Evolutionary conservation across 2,888 invertebrate genomes (phyloP), one percentile per base, ranked within the genome.

Genomic region (Cosmopolites sordidus): DNA sequence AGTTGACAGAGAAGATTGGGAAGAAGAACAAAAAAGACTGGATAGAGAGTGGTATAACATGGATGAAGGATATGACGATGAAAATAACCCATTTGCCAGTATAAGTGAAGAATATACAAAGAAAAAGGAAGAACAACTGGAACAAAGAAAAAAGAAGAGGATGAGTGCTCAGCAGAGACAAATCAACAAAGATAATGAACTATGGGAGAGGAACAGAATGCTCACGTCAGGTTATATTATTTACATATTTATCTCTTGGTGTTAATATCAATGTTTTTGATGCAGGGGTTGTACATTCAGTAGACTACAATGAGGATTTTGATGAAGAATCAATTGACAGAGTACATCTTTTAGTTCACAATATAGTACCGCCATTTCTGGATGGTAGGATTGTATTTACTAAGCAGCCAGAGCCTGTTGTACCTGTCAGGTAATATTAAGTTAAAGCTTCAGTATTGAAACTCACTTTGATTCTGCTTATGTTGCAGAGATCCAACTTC

Each of bases 301-400:
- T 92, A 33, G 90, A 89, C 66, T 83, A 89, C 18, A 92, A 87
- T 69, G 92, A 93, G 64, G 96, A 96, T 71, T 87, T 92, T 70
- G 97, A 98, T 66, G 98, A 99, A 74, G 95, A 96, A 72, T 91
- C 86, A 40, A 87, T 95, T 52, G 95, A 95, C 58, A 78, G 97
- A 39, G 97, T 99, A 0, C 97, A 99, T 76, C 77, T 99, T 14
- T 75, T 98, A 5, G 98, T 99, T 0, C 96, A 97, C 73, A 98
- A 99, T 70, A 94, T 98, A 52, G 92, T 99, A 5, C 99, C 99
- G 0, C 99, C 99, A 0, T 99, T 99, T 76, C 79, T 99, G 1
- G 99, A 99, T 73, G 99, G 99, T 0, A 81, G 99, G 49, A 98
- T 99, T 62, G 96, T 98, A 0, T 99, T 99, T 74, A 99, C 99